Conservation (phyloP, 2,113 vertebrate species). For the Sprattus sprattus region DNA sequence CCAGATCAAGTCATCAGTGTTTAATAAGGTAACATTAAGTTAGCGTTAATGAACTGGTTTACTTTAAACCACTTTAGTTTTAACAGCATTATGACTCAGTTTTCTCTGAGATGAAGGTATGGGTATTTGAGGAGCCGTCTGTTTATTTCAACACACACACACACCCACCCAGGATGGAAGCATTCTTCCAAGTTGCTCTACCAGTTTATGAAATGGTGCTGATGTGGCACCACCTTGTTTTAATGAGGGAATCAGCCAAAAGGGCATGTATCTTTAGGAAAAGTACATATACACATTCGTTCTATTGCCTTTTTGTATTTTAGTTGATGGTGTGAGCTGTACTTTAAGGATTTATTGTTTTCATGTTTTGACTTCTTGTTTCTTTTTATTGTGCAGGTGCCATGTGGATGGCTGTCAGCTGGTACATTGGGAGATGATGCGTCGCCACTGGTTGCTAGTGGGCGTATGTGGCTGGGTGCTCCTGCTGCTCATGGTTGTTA, state of each 20-base stretch:
- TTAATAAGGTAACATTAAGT: too few relatives aligned
- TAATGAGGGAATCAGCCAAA: background rate
- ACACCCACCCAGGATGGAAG: too few relatives aligned
- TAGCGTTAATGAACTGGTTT: too few relatives aligned
- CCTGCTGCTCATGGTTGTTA: conserved; percentile 94
- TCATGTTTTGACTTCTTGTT: background rate
- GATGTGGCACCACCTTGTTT: background rate
- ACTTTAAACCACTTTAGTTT: too few relatives aligned
- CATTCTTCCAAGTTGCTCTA: too few relatives aligned
- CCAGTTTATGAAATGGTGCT: background rate
- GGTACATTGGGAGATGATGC: conserved; percentile 78
- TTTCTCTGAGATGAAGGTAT: too few relatives aligned
- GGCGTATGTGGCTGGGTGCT: conserved; percentile 95
- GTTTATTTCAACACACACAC: too few relatives aligned
- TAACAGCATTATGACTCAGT: too few relatives aligned
- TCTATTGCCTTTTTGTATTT: background rate
- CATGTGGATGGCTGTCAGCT: background rate
- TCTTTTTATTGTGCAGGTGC: background rate
- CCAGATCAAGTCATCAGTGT: too few relatives aligned
- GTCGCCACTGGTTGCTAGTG: conserved; percentile 93
- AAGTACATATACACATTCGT: background rate
- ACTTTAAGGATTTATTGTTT: too few relatives aligned
- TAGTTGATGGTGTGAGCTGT: background rate
- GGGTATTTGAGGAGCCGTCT: too few relatives aligned
- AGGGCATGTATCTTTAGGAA: too few relatives aligned